Evolutionary conservation across 2,113 vertebrate genomes (phyloP), one percentile per base, ranked within the genome.

Genomic region (Actenoides lindsayi): DNA sequence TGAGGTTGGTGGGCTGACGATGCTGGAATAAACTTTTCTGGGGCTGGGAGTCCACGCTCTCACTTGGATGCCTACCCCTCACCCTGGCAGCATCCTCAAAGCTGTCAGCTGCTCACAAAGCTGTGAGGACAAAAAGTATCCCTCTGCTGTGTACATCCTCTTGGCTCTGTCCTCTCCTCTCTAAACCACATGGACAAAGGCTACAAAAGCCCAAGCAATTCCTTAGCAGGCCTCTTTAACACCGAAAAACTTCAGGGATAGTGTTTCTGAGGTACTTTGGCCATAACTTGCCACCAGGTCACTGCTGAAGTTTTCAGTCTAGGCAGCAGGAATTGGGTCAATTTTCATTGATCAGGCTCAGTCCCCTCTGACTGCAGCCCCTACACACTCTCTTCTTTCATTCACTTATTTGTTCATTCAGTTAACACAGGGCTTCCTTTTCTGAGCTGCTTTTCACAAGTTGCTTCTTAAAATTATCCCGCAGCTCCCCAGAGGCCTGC

Each of bases 81-180:
- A 1, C 30, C 42, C 48, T 9, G 15, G 27, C 44, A 51, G 50
- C 37, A 5, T 21, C 50, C 33, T 64, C 30, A 15, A 51, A 69
- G 56, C 65, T 39, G 35, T 33, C 2, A 2, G 60, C 35, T 39
- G 10, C 50, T 76, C 37, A 64, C 33, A 80, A 69, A 56, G 39
- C 31, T 35, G 27, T 0, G 6, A 31, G 16, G 23, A 48, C 44
- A 23, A 81, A 76, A 76, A 59, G 11, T 12, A 30, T 10, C 42
- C 42, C 44, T 63, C 53, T 14, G 35, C 60, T 51, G 37, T 4
- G 0, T 8, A 17, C 1, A 0, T 48, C n/a, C 42, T 42, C 42
- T 53, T 44, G 33, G 30, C 50, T 80, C 69, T 80, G 62, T 74
- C 50, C 42, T 79, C 48, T 62, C 12, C 33, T n/a, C 54, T 39